Evolutionary conservation across 2,113 vertebrate species (phyloP).

Genomic region (Zosterops hypoxanthus): DNA sequence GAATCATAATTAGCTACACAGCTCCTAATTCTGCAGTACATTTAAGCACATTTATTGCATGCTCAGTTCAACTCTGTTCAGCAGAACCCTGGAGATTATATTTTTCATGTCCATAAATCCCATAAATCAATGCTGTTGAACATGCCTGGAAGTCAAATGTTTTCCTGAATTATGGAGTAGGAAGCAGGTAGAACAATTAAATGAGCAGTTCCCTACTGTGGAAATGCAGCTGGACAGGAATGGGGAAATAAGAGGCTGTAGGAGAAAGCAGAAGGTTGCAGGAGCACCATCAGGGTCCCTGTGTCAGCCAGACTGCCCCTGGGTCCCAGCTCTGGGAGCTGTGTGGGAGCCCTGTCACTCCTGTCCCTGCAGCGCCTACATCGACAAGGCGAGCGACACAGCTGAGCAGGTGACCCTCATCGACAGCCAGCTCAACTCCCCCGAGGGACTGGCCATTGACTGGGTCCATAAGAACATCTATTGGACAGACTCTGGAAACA

Average conservation of each 20-base stretch:
- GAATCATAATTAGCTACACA: background rate
- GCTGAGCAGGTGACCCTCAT: conserved; percentile 89
- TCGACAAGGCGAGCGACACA: conserved; percentile 91
- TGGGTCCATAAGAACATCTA: conserved; percentile 98
- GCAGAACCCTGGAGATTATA: background rate
- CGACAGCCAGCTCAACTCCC: conserved; percentile 88
- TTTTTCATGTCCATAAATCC: background rate
- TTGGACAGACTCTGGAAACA: conserved; percentile 97
- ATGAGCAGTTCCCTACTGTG: background rate
- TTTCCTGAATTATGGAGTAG: background rate
- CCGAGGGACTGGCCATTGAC: conserved; percentile 93
- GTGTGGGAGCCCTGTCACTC: background rate
- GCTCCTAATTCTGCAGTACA: background rate
- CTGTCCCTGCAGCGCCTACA: conserved; percentile 82
- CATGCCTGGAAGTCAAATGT: background rate
- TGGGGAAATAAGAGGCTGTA: background rate
- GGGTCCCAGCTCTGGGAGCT: background rate
- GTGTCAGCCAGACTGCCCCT: background rate
- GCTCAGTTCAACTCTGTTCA: background rate
- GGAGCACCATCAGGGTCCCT: background rate
- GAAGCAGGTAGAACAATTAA: background rate
- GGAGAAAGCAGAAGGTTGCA: background rate
- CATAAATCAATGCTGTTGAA: background rate
- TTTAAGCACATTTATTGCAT: background rate
- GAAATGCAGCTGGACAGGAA: background rate